phyloP scores from a whole-genome alignment of 1,140 invertebrate genomes.

The Mya arenaria region DNA sequence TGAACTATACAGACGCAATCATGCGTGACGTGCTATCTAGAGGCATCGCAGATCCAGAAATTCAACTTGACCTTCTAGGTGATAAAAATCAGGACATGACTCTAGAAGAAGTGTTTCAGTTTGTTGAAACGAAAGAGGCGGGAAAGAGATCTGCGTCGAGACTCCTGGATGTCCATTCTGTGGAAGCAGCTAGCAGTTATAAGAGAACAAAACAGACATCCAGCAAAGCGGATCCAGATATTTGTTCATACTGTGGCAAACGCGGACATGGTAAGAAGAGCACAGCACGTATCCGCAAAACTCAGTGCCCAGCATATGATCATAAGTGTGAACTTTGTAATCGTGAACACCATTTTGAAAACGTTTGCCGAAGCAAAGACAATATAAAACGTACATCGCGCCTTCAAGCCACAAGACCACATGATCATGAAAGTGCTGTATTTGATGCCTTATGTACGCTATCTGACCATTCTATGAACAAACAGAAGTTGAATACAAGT shows the following conservation, averaged over 20 bases:
- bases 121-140: too few relatives aligned
- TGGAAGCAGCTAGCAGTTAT: too few relatives aligned
- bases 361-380: constrained; percentile 19
- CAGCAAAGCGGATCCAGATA: not conserved
- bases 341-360: constrained; percentile 1
- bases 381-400: not conserved
- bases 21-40: constrained; percentile 20
- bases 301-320: constrained; percentile 20
- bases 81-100: constrained; percentile 49
- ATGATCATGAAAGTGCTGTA: not conserved
- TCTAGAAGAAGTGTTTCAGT: too few relatives aligned
- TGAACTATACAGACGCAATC: constrained; percentile 54
- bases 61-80: constrained; percentile 51
- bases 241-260: not conserved
- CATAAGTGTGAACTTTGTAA: constrained; percentile 16
- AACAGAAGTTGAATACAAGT: too few relatives aligned
- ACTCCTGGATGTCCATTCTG: not conserved
- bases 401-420: not conserved
- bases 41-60: constrained; percentile 29
- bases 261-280: not conserved
- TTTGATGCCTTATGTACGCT: constrained; percentile 14
- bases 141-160: too few relatives aligned
- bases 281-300: not conserved
- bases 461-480: not conserved
- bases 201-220: too few relatives aligned